These are phyloP conservation scores for Acleris sparsana DNA, from an alignment of 2,888 invertebrate genomes.

Conservation along the genomic window DNA sequence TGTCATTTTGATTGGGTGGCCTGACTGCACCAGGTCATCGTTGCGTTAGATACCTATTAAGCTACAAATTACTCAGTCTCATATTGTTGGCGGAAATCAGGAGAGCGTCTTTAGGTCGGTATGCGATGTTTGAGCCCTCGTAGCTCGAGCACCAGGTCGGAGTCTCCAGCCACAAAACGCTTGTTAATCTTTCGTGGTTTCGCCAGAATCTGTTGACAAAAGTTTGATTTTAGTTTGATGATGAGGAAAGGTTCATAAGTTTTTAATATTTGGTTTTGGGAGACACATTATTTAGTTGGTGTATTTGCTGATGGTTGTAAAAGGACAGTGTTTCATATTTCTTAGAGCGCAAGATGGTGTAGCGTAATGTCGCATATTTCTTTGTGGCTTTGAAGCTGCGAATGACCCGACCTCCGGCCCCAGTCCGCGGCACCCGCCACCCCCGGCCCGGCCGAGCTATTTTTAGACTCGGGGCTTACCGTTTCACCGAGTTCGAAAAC, in stretches of 20 bases:
- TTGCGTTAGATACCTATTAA: conserved; percentile 64
- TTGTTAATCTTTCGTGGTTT: conserved; percentile 82
- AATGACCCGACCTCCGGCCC: conserved; percentile 75
- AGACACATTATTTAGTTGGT: background rate
- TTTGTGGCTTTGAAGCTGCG: conserved; percentile 35
- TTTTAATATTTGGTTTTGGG: background rate
- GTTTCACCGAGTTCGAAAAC: conserved; percentile 53
- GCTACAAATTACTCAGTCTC: conserved; percentile 82
- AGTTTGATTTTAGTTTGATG: conserved; percentile 2
- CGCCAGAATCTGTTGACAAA: conserved; percentile 63
- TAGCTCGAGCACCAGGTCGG: conserved; percentile 85
- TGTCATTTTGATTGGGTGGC: conserved; percentile 49
- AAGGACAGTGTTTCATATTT: background rate
- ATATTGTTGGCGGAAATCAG: conserved; percentile 74
- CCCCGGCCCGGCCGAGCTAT: conserved; percentile 75
- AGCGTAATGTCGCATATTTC: conserved; percentile 23
- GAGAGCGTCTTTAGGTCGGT: conserved; percentile 76
- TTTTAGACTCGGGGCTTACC: conserved; percentile 75
- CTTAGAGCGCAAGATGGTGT: conserved; percentile 10
- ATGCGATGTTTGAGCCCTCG: conserved; percentile 85
- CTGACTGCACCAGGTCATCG: conserved; percentile 50
- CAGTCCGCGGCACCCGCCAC: conserved; percentile 74
- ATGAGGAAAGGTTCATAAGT: background rate
- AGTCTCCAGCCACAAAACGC: conserved; percentile 85
- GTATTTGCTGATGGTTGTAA: background rate